Evolutionary conservation across 2,113 vertebrate species (phyloP), one percentile per base, ranked within the genome.

Genomic region (Crotophaga sulcirostris): DNA sequence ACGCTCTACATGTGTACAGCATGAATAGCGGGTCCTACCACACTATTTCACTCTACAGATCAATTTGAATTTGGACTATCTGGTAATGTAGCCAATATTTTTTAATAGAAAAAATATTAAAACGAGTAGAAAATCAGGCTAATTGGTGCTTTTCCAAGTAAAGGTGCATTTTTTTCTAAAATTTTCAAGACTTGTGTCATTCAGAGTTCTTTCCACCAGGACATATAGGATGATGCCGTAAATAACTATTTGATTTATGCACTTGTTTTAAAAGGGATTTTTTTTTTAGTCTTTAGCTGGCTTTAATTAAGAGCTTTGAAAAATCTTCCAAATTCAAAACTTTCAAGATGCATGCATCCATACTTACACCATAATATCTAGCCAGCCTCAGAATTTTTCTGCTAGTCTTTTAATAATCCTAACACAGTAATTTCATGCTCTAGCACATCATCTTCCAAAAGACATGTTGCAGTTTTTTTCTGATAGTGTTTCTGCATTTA

Each of bases 371-470:
- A 26, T 18, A 67, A 87, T 3, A 7, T 62, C 52, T 29, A 89
- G 54, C 19, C 44, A 87, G n/a, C 40, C 34, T 68, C 26, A 20
- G 63, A 47, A 64, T 54, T 64, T 82, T 95, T 67, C 77, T 78
- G n/a, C 36, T 91, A 84, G 87, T 76, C 40, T 90, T 52, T 67
- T 89, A 79, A 68, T 89, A 93, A 82, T 89, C n/a, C 62, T 91
- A 84, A 86, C 3, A 13, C 74, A 80, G 66, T 31, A 85, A 89
- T 91, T 91, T 87, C 87, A 90, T 69, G 74, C 81, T 89, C 29
- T 75, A 90, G 47, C 28, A 94, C 62, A 81, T 87, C 89, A 91
- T 74, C 81, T 84, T 95, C 58, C 45, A 76, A 54, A 93, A 94
- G 31, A 79, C 20, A 63, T 60, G 89, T 87, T 81, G 47, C 56